phyloP scores from a whole-genome alignment of 2,888 invertebrate genomes.

The Microctonus aethiopoides region DNA sequence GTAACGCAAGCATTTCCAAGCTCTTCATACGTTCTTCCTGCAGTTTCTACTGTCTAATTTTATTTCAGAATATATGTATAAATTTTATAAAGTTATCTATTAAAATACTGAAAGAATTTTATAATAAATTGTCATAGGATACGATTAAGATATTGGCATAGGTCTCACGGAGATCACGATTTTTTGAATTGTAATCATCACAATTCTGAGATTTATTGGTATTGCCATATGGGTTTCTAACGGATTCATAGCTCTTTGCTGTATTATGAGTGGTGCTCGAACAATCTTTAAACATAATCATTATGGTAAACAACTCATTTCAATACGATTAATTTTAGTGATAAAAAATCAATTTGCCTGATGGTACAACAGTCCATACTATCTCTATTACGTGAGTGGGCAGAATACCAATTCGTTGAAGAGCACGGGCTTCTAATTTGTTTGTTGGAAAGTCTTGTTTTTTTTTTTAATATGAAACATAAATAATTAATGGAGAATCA shows the following conservation, averaged over 20 bases:
- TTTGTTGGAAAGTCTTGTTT: conserved; percentile 67
- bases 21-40: conserved; percentile 58
- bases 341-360: conserved; percentile 27
- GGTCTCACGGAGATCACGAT: conserved; percentile 61
- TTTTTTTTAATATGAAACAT: neutral
- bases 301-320: conserved; percentile 16
- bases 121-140: conserved; percentile 36
- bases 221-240: neutral
- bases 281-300: conserved; percentile 1
- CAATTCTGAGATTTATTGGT: neutral
- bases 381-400: conserved; percentile 70
- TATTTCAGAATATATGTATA: conserved; percentile 29
- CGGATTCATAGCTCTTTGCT: neutral
- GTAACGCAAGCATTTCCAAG: conserved; percentile 63
- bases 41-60: conserved; percentile 62
- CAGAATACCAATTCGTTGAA: conserved; percentile 67
- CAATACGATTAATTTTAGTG: conserved; percentile 5
- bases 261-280: neutral
- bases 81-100: conserved; percentile 33
- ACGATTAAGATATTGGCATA: conserved; percentile 62
- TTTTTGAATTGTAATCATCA: conserved; percentile 34
- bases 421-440: conserved; percentile 66
- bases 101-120: conserved; percentile 10
- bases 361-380: conserved; percentile 47
- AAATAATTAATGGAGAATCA: neutral